These are phyloP conservation scores for Panonychus citri DNA, from an alignment of 1,140 invertebrate species.

Conservation along the genomic window DNA sequence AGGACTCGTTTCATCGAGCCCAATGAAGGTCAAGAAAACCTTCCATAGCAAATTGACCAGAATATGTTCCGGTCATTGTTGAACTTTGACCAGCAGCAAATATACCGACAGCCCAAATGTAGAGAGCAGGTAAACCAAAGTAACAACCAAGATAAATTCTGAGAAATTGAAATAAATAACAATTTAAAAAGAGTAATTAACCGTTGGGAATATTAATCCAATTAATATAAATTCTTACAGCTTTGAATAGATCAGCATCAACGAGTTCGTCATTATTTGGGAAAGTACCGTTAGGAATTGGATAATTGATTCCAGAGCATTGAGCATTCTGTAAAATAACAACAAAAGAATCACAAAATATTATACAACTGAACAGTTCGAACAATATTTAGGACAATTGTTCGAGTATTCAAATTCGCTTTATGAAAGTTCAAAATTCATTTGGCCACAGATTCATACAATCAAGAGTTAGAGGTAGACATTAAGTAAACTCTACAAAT, in stretches of 20 bases:
- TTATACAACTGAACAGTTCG: too few relatives aligned
- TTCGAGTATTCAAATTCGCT: too few relatives aligned
- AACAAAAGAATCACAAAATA: too few relatives aligned
- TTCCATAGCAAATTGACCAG: slow-evolving; percentile 19
- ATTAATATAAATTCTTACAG: slow-evolving; percentile 21
- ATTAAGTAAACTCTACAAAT: too few relatives aligned
- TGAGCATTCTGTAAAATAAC: neutral
- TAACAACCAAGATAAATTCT: slow-evolving; percentile 14
- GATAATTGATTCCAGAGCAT: neutral
- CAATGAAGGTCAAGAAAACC: slow-evolving; percentile 24
- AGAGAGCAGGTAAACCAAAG: slow-evolving; percentile 20
- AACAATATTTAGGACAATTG: too few relatives aligned
- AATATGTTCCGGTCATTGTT: slow-evolving; percentile 32
- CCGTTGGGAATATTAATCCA: slow-evolving; percentile 13
- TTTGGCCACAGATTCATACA: too few relatives aligned
- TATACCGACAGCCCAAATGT: slow-evolving; percentile 34
- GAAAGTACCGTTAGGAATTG: neutral
- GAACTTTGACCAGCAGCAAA: slow-evolving; percentile 32
- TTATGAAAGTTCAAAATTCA: too few relatives aligned
- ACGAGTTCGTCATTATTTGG: neutral
- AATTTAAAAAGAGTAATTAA: neutral
- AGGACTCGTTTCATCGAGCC: slow-evolving; percentile 24
- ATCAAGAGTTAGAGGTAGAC: too few relatives aligned
- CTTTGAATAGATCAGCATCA: slow-evolving; percentile 43
- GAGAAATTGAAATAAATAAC: neutral